Percentiles rank a stretch among this genome's conserved stretches.
Conservation (phyloP, 2,888 invertebrate genomes). For the Melanargia galathea region DNA sequence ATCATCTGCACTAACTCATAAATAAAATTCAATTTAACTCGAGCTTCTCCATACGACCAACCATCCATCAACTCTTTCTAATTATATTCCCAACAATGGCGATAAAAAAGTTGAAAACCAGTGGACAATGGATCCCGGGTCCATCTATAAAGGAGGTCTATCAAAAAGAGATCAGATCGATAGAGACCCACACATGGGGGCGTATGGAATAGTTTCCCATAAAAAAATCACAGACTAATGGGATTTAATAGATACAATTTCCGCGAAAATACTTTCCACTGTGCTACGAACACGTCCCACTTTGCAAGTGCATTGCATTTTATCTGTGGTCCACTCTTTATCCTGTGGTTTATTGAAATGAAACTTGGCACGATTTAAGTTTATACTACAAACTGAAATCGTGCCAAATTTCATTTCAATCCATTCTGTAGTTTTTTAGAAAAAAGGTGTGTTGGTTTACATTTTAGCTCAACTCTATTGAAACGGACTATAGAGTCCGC, state of each 20-base stretch:
- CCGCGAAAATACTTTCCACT: not conserved
- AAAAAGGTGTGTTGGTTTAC: too few relatives aligned
- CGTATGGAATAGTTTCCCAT: slow-evolving; percentile 61
- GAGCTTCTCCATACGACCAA: slow-evolving; percentile 20
- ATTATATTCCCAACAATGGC: slow-evolving; percentile 41
- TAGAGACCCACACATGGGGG: slow-evolving; percentile 70
- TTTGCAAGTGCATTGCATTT: not conserved
- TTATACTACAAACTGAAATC: too few relatives aligned
- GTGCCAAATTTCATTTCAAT: too few relatives aligned
- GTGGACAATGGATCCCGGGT: slow-evolving; percentile 71
- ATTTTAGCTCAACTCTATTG: too few relatives aligned
- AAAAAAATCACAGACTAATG: slow-evolving; percentile 21
- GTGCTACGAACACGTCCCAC: not conserved
- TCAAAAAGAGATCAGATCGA: slow-evolving; percentile 80
- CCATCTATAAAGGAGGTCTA: slow-evolving; percentile 70
- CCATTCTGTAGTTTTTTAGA: too few relatives aligned
- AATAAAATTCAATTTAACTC: slow-evolving; percentile 17
- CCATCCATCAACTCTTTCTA: slow-evolving; percentile 61
- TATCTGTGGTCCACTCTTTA: too few relatives aligned
- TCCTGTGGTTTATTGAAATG: too few relatives aligned
- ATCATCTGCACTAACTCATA: slow-evolving; percentile 6
- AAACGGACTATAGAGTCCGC: too few relatives aligned
- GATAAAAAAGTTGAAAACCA: slow-evolving; percentile 51
- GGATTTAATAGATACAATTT: not conserved
- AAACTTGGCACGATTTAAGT: too few relatives aligned